These are phyloP conservation scores for Autographa gamma DNA, from an alignment of 2,888 invertebrate species.

Conservation along the genomic window DNA sequence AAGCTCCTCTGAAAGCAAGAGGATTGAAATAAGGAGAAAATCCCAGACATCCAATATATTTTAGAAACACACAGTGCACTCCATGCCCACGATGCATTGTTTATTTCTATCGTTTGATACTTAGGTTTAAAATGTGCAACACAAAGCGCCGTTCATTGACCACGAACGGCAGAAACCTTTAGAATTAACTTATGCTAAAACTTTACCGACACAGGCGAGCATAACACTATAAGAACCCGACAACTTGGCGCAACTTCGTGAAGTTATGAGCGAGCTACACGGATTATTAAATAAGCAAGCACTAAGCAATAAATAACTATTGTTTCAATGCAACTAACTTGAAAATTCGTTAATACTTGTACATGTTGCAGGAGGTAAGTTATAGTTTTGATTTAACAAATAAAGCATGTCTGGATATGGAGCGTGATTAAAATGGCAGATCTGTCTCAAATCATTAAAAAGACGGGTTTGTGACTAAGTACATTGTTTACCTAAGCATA, in stretches of 20 bases:
- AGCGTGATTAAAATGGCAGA: not conserved
- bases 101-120: too few relatives aligned
- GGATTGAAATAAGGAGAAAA: too few relatives aligned
- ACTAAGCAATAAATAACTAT: conserved; percentile 30
- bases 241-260: conserved; percentile 25
- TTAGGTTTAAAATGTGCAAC: not conserved
- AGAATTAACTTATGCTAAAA: conserved; percentile 15
- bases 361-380: not conserved
- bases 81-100: too few relatives aligned
- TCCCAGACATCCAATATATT: too few relatives aligned
- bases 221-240: conserved; percentile 23
- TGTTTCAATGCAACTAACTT: conserved; percentile 12
- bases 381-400: not conserved
- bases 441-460: too few relatives aligned
- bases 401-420: not conserved
- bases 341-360: not conserved
- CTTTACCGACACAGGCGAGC: conserved; percentile 12
- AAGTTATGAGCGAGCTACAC: conserved; percentile 23
- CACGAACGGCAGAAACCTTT: conserved; percentile 23
- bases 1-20: too few relatives aligned
- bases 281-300: conserved; percentile 27
- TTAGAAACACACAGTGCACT: too few relatives aligned
- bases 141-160: not conserved
- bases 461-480: too few relatives aligned
- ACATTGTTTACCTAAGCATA: too few relatives aligned